Percentiles rank a stretch among this genome's conserved stretches.
phyloP scores from a whole-genome alignment of 2,113 vertebrate species.

The Paracanthobrama guichenoti region DNA sequence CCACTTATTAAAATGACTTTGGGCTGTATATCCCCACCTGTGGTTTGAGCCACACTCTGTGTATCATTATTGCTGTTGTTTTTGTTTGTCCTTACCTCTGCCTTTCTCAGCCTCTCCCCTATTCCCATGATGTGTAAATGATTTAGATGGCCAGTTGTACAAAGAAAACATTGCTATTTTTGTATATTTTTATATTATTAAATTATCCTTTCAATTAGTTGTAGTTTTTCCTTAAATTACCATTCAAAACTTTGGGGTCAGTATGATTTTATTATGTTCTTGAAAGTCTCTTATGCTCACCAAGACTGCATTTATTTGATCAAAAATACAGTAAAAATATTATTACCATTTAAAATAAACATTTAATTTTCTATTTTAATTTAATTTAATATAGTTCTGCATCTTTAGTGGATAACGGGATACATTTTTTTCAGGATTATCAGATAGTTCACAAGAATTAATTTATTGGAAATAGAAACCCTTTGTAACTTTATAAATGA shows the following conservation, averaged over 20 bases:
- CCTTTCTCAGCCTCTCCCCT: neutral
- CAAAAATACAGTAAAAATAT: neutral
- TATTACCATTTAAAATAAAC: neutral
- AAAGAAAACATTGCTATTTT: too few species aligned
- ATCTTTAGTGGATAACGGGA: too few species aligned
- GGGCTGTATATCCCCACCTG: neutral
- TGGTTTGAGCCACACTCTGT: neutral
- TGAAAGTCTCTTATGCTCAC: neutral
- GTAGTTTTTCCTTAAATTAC: too few species aligned
- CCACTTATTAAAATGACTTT: constrained; percentile 2
- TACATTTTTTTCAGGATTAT: too few species aligned
- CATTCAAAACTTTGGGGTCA: neutral
- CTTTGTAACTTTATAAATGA: neutral
- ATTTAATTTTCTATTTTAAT: neutral
- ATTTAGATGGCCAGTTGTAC: too few species aligned
- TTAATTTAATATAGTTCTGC: neutral
- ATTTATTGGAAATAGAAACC: neutral
- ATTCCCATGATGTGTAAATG: neutral
- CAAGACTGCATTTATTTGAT: neutral
- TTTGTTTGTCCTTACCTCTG: neutral
- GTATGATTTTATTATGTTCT: neutral
- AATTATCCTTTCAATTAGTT: too few species aligned
- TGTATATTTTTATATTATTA: too few species aligned
- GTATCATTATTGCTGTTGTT: neutral
- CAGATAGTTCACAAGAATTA: neutral